Percentiles rank a stretch among this genome's conserved stretches.
Evolutionary conservation across 2,797 vertebrate genomes (phyloP).

Genomic region (Tapera naevia): DNA sequence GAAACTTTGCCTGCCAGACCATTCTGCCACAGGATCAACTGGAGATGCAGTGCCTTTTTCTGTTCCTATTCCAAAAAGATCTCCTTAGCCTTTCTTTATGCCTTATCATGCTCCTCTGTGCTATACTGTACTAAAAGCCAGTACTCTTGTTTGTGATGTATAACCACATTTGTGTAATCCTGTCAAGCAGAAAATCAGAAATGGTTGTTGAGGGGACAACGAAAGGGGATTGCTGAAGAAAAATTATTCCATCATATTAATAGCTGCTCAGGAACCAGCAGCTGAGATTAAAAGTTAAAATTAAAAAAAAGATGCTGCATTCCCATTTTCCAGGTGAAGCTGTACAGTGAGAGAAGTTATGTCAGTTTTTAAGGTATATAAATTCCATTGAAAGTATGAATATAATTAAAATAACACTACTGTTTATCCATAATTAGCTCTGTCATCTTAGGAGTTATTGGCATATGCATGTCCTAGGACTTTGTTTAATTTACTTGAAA

Average conservation of each 20-base stretch:
- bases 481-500: neutral
- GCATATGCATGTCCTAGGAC: accelerated
- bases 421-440: neutral
- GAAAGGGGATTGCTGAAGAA: neutral
- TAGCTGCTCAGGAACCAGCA: neutral
- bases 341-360: neutral
- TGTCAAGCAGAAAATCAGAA: conserved; percentile 12
- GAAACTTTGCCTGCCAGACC: neutral
- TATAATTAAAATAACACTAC: neutral
- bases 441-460: neutral
- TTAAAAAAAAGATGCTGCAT: neutral
- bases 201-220: neutral
- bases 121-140: neutral
- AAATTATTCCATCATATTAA: neutral
- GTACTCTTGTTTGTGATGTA: neutral
- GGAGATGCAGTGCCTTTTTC: neutral
- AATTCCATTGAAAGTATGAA: neutral
- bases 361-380: neutral
- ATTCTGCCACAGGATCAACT: neutral
- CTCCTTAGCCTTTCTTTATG: neutral
- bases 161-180: neutral
- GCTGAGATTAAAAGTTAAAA: neutral
- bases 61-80: neutral
- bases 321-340: neutral
- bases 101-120: neutral